phyloP scores from a whole-genome alignment of 2,797 vertebrate genomes.

The Malacoraja senta region DNA sequence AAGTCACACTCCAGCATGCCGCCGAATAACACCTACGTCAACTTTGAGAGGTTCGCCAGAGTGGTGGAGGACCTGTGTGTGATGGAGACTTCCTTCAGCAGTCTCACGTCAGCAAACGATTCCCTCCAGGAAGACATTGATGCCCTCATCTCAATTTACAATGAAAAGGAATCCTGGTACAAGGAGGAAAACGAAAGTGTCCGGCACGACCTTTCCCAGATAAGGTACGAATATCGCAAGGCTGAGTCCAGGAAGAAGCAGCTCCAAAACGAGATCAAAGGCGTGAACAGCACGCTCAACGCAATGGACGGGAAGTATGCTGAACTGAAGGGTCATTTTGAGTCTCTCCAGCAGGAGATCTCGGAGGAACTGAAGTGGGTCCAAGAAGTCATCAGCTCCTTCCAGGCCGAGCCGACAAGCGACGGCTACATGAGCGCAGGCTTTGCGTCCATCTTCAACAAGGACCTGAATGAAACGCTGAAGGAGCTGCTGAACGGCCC shows the following conservation, averaged over 20 bases:
- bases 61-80: conserved; percentile 67
- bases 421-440: conserved; percentile 44
- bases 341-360: conserved; percentile 67
- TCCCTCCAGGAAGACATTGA: conserved; percentile 72
- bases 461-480: conserved; percentile 60
- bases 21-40: conserved; percentile 77
- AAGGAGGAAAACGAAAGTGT: conserved; percentile 67
- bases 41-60: conserved; percentile 73
- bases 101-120: conserved; percentile 54
- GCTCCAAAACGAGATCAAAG: conserved; percentile 65
- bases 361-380: conserved; percentile 69
- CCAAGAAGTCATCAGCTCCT: conserved; percentile 64
- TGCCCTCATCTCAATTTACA: conserved; percentile 71
- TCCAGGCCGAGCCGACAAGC: conserved; percentile 53
- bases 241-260: conserved; percentile 63
- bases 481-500: conserved; percentile 63
- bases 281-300: conserved; percentile 54
- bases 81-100: conserved; percentile 54
- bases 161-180: conserved; percentile 80
- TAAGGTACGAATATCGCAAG: conserved; percentile 71
- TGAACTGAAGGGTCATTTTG: conserved; percentile 65
- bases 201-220: conserved; percentile 71
- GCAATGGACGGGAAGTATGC: conserved; percentile 56
- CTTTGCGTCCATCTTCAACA: conserved; percentile 52
- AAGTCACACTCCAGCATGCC: conserved; percentile 77